Base-by-base conservation (phyloP, 1,140 invertebrate genomes). In the Lasioglossum baleicum region DNA sequence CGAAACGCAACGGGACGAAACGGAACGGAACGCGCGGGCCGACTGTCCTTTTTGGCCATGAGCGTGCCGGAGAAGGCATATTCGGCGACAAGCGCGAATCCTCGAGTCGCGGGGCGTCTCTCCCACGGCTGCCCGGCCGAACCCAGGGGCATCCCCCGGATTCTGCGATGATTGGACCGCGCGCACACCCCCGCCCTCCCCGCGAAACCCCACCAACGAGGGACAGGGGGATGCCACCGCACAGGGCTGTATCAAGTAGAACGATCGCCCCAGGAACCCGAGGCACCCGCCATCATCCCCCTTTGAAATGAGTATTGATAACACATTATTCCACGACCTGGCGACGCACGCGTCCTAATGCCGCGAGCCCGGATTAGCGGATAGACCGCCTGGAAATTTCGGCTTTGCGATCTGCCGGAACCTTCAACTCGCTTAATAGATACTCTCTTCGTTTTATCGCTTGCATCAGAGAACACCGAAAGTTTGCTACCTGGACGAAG, bases 161-260 rank as follows among this genome's bases (percentile, higher is more conserved):
- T 93, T 92, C 91, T 93, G 91, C 91, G 92, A 91, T 92, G 92
- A 93, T 93, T 93, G 92, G 92, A 92, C 91, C 92, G 86, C 83
- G 89, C 90, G 88, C 89, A 90, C 90, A 90, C 90, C 90, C 90
- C 90, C 82, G 78, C 58, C 42, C 67, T 80, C 84, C 56, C 76
- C 58, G 44, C 13, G 63, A 67, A 8, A 44, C 44, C 35, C 35
- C 44, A 44, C 44, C 44, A 7, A 71, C 40, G 5, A 3, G 22
- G 22, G 17, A 22, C n/a, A 3, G 74, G 87, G 87, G 83, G 86
- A 87, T 87, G 86, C 88, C 75, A 85, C 81, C 72, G 75, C 72
- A 84, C 89, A 90, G 90, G 84, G 83, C 75, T 88, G 89, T 88
- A 69, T 7, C 13, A 53, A 53, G 22, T 40, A 0, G 8, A 56